phyloP scores from a whole-genome alignment of 2,888 invertebrate genomes.

The Merodon equestris region DNA sequence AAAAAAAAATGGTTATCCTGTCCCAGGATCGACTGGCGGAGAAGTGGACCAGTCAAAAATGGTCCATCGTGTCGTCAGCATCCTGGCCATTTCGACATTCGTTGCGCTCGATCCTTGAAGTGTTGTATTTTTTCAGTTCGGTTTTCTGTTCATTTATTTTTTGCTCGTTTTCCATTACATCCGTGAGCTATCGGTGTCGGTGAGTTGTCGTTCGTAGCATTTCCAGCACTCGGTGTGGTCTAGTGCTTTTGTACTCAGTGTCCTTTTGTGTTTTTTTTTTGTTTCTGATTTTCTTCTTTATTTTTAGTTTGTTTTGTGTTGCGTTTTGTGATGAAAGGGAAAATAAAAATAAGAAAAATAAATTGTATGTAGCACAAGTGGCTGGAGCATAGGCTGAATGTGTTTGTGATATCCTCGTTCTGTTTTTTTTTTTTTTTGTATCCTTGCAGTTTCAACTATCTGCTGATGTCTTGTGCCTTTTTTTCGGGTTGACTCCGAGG shows the following conservation, averaged over 20 bases:
- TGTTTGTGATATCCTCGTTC: background rate
- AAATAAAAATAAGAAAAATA: constrained; percentile 1
- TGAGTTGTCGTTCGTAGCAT: background rate
- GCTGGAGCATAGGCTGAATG: no score
- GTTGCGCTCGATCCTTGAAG: constrained; percentile 51
- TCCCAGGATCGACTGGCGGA: constrained; percentile 33
- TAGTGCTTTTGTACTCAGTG: background rate
- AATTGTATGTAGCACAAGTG: constrained; percentile 3
- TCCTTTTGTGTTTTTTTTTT: constrained; percentile 43
- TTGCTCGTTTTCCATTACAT: background rate
- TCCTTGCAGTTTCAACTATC: constrained; percentile 12
- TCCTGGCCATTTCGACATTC: constrained; percentile 72
- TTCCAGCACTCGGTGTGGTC: background rate
- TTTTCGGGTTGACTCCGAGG: constrained; percentile 3
- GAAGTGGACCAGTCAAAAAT: constrained; percentile 75
- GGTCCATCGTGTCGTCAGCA: constrained; percentile 78
- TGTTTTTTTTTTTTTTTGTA: constrained; percentile 5
- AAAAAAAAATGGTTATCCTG: constrained; percentile 3
- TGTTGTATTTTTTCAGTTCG: constrained; percentile 35
- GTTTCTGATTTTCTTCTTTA: constrained; percentile 32
- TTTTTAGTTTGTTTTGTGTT: constrained; percentile 18
- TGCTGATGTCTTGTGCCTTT: background rate
- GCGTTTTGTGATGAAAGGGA: background rate
- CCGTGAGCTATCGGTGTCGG: no score
- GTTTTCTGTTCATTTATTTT: constrained; percentile 31